A percentile compares a stretch with the other conserved stretches of the same genome.
These are phyloP conservation scores for Tridacna gigas DNA, from an alignment of 2,888 invertebrate genomes.

Conservation along the genomic window DNA sequence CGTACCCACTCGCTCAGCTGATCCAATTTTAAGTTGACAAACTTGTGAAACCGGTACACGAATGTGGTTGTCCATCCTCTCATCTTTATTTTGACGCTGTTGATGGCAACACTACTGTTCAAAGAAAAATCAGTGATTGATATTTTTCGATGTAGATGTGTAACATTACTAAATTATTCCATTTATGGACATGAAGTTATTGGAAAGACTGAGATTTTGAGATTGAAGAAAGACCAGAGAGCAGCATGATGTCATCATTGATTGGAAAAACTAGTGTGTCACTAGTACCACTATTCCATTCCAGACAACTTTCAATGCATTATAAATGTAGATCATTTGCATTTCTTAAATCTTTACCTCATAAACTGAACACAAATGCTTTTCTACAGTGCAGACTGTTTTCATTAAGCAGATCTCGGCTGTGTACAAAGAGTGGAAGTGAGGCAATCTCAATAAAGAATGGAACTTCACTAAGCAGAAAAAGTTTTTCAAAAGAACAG, in stretches of 20 bases:
- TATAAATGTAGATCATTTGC: not conserved
- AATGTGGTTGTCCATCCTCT: no score
- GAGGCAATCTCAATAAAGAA: not conserved
- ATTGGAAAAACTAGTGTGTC: not conserved
- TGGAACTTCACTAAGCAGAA: not conserved
- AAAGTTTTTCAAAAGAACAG: conserved; percentile 46
- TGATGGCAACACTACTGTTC: no score
- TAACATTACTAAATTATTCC: no score
- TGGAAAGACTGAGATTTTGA: not conserved
- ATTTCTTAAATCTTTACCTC: not conserved
- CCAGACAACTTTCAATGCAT: not conserved
- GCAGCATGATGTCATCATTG: not conserved
- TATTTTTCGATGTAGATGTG: no score
- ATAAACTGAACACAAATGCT: not conserved
- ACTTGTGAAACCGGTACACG: no score
- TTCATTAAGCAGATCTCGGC: conserved; percentile 13
- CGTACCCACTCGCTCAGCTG: no score
- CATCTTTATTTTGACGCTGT: no score
- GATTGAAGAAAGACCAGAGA: not conserved
- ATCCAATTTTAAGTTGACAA: no score
- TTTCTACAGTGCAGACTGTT: conserved; percentile 8
- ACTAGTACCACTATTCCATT: not conserved
- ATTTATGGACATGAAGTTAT: no score
- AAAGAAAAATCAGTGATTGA: no score
- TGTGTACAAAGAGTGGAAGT: conserved; percentile 12